Evolutionary conservation across 1,140 invertebrate species (phyloP), one percentile per base, ranked within the genome.

Genomic region (Diachasma alloeum): DNA sequence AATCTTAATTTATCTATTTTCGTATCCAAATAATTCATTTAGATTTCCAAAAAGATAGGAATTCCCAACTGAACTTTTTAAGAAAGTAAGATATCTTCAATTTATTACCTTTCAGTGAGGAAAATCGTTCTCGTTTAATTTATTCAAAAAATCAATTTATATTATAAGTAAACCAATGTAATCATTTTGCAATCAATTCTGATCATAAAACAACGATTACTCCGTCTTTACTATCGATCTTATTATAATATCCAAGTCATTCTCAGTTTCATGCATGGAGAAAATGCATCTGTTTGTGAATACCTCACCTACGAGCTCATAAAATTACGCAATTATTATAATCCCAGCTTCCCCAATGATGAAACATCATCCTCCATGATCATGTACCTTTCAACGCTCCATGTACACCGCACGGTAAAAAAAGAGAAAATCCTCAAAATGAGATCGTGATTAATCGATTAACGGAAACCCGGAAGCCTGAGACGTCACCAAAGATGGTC

Each of bases 281-380:
- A 24, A 63, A 26, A 63, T 63, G 24, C 53, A 59, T 15, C 24
- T 31, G 22, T 63, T 19, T 19, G 22, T 17, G 48, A 63, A 15
- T 19, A 63, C 4, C 6, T 19, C n/a, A 19, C 2, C 48, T 19
- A 26, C 4, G 1, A 63, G 11, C 59, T 63, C 11, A 15, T 26
- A 31, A 63, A 63, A 63, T 63, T 24, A 63, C 59, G 13, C 59
- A 63, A 63, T 63, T 63, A 63, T 63, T 63, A 8, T 63, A 63
- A 63, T 26, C 11, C 24, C 6, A 15, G 15, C 2, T n/a, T 24
- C 1, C 19, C 11, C 19, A 63, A 19, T 63, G 59, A 63, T 15
- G 59, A 63, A 63, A 63, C 11, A 26, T 24, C 24, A 11, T 24
- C 15, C 59, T 63, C 24, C 4, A 15, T 2, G 2, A 26, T 31